Conservation (phyloP, 2,113 vertebrate species). For the Colaptes auratus region DNA sequence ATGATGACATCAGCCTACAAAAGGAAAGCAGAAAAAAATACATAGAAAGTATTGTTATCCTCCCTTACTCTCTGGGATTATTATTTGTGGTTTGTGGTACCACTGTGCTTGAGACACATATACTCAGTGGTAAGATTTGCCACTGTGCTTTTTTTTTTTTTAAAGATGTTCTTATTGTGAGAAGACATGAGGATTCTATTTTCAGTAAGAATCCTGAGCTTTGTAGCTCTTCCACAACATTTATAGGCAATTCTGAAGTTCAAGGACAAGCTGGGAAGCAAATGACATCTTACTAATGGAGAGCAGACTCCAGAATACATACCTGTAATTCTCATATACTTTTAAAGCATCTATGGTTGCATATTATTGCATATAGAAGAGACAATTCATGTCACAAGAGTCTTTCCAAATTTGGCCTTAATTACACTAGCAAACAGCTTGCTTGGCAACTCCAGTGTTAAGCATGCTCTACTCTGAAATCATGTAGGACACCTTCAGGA, state of each 20-base stretch:
- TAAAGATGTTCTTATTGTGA: neutral
- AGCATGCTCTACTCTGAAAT: neutral
- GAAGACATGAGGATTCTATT: neutral
- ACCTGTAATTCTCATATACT: neutral
- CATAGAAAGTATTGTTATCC: slow-evolving; percentile 37
- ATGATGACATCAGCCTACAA: slow-evolving; percentile 53
- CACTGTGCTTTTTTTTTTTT: neutral
- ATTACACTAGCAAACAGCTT: neutral
- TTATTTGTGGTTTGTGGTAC: slow-evolving; percentile 35
- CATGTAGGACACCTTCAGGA: neutral
- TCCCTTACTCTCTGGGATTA: slow-evolving; percentile 24
- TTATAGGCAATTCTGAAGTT: neutral
- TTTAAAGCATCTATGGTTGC: neutral
- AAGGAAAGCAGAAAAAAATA: slow-evolving; percentile 29
- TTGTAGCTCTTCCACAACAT: neutral
- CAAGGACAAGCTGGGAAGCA: neutral
- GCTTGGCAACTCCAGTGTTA: neutral
- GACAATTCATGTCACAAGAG: neutral
- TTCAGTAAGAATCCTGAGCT: neutral
- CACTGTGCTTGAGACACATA: neutral
- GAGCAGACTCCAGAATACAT: neutral
- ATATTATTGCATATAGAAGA: neutral
- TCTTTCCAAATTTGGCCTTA: neutral
- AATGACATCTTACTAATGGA: neutral
- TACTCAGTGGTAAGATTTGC: slow-evolving; percentile 15